Conservation (phyloP, 1,140 invertebrate species). For the Zaprionus taronus region DNA sequence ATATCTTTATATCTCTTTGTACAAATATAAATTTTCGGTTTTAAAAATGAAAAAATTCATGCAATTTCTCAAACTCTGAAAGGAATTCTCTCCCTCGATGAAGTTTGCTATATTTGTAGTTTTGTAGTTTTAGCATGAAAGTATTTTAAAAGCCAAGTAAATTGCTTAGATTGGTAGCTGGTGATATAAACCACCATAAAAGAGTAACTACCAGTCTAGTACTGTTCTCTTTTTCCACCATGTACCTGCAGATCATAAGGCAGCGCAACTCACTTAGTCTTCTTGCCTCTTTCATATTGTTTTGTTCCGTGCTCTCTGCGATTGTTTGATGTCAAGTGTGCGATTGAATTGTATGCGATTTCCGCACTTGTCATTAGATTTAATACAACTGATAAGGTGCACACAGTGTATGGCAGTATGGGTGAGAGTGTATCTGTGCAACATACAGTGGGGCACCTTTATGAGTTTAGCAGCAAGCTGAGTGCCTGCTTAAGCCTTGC, state of each 20-base stretch:
- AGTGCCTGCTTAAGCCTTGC: conserved; percentile 56
- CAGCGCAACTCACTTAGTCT: not conserved
- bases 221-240: not conserved
- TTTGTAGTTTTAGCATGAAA: too few species aligned
- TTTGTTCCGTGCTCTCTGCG: not conserved
- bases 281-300: not conserved
- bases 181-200: too few species aligned
- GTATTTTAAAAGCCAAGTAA: too few species aligned
- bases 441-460: conserved; percentile 42
- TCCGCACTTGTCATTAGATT: conserved; percentile 65
- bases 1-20: too few species aligned
- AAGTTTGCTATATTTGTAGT: too few species aligned
- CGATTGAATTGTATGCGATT: conserved; percentile 78
- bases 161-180: too few species aligned
- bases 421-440: conserved; percentile 21
- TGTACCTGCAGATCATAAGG: not conserved
- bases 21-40: too few species aligned
- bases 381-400: conserved; percentile 70
- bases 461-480: conserved; percentile 55
- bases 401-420: not conserved
- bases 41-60: too few species aligned
- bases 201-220: not conserved
- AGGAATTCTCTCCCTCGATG: too few species aligned
- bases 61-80: too few species aligned
- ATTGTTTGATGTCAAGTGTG: conserved; percentile 52